Conservation (phyloP, 2,113 vertebrate genomes). For the Raphicerus campestris region DNA sequence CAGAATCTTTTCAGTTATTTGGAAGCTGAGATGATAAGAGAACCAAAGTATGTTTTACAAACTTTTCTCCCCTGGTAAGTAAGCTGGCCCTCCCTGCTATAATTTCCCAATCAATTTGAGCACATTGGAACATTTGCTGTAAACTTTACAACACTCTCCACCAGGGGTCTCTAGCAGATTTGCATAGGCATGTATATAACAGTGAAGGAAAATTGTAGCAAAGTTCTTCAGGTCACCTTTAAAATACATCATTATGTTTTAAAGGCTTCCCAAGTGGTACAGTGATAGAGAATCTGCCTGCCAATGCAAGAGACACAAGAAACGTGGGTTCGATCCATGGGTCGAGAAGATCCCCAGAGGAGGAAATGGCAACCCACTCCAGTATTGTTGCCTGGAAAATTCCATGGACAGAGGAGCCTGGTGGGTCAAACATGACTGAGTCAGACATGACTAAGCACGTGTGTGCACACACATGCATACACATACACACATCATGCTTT, state of each 20-base stretch:
- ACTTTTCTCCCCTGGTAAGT: not conserved
- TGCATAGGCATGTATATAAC: fast-evolving
- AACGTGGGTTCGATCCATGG: not conserved
- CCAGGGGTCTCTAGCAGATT: constrained; percentile 42
- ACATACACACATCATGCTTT: not conserved
- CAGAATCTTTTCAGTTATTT: not conserved
- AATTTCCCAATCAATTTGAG: not conserved
- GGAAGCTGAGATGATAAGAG: not conserved
- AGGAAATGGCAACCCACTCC: not conserved
- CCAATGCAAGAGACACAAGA: not conserved
- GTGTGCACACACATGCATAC: not conserved
- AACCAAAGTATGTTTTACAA: not conserved
- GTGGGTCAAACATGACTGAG: not conserved
- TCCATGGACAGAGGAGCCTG: not conserved
- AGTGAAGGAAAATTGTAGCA: not conserved
- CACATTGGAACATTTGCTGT: not conserved
- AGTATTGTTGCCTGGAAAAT: not conserved
- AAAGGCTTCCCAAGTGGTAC: not conserved
- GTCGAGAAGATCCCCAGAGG: not conserved
- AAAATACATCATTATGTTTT: not conserved
- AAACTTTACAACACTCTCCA: constrained; percentile 8
- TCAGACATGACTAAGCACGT: not conserved
- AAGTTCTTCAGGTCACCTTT: not conserved
- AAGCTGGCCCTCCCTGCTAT: not conserved
- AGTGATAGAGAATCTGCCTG: not conserved